A percentile compares a stretch with the other conserved stretches of the same genome.
phyloP scores from a whole-genome alignment of 1,140 invertebrate genomes.

The Aporrectodea caliginosa region DNA sequence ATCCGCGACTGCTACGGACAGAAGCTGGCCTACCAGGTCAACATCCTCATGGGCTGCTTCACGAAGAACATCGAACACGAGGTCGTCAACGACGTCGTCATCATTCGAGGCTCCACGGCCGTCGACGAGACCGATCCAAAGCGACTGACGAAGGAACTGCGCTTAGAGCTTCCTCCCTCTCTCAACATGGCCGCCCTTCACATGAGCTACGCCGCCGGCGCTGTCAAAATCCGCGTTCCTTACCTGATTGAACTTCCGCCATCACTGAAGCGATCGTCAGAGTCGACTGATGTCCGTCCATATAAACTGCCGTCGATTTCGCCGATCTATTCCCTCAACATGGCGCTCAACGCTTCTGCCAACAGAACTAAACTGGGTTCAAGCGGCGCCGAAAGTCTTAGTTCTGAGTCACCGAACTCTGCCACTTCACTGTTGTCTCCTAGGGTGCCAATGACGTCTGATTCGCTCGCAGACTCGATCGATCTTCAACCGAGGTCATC shows the following conservation, averaged over 20 bases:
- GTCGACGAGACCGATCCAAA: background rate
- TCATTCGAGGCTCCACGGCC: background rate
- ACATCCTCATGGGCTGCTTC: conserved; percentile 18
- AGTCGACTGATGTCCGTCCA: background rate
- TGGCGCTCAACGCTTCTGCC: background rate
- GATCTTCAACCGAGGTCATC: no score
- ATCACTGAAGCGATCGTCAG: background rate
- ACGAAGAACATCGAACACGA: conserved; percentile 7
- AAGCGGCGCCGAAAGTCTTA: no score
- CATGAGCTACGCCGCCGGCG: background rate
- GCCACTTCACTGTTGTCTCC: no score
- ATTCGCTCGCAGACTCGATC: no score
- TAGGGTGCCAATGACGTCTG: no score
- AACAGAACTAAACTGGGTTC: background rate
- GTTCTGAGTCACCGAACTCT: no score
- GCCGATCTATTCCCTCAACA: background rate
- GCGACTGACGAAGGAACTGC: conserved; percentile 21
- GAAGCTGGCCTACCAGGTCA: conserved; percentile 13
- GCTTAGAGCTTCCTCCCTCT: background rate
- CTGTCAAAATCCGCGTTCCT: conserved; percentile 19
- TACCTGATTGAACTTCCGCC: background rate
- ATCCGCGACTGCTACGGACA: conserved; percentile 9
- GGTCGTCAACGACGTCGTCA: conserved; percentile 1
- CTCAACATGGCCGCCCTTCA: background rate
- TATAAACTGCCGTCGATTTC: background rate